These are phyloP conservation scores for Sitophilus oryzae DNA, from an alignment of 1,140 invertebrate species.

Conservation along the genomic window DNA sequence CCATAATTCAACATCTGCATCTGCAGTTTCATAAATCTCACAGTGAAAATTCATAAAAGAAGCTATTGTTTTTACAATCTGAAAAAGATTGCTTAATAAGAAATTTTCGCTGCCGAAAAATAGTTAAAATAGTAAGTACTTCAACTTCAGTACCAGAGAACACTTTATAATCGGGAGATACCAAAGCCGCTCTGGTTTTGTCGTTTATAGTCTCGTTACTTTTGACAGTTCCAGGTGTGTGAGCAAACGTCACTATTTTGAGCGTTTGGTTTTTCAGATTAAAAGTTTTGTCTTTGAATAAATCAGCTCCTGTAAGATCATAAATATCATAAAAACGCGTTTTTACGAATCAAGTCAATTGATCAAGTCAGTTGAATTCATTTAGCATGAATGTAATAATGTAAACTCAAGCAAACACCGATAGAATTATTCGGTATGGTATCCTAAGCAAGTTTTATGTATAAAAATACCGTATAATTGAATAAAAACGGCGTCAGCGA, in stretches of 20 bases:
- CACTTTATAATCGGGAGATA: not conserved
- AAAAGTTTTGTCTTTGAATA: slow-evolving; percentile 56
- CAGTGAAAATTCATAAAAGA: slow-evolving; percentile 64
- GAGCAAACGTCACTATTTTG: slow-evolving; percentile 61
- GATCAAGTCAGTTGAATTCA: too few relatives aligned
- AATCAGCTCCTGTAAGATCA: slow-evolving; percentile 34
- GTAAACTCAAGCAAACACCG: too few relatives aligned
- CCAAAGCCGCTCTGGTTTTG: slow-evolving; percentile 3
- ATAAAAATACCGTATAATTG: too few relatives aligned
- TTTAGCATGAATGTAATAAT: too few relatives aligned
- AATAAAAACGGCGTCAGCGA: too few relatives aligned
- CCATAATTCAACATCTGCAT: slow-evolving; percentile 57
- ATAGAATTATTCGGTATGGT: too few relatives aligned
- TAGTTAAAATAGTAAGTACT: slow-evolving; percentile 39
- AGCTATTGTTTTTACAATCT: slow-evolving; percentile 63
- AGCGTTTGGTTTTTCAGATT: slow-evolving; percentile 51
- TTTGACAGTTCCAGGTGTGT: slow-evolving; percentile 58
- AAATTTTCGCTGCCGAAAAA: too few relatives aligned
- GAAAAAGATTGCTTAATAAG: too few relatives aligned
- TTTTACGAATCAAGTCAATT: too few relatives aligned
- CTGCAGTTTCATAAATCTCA: slow-evolving; percentile 56
- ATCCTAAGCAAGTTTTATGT: too few relatives aligned
- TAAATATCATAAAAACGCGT: too few relatives aligned
- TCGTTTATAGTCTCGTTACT: slow-evolving; percentile 28
- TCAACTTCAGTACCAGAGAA: slow-evolving; percentile 58